Evolutionary conservation across 2,797 vertebrate species (phyloP).

Genomic region (Lophura swinhoii): DNA sequence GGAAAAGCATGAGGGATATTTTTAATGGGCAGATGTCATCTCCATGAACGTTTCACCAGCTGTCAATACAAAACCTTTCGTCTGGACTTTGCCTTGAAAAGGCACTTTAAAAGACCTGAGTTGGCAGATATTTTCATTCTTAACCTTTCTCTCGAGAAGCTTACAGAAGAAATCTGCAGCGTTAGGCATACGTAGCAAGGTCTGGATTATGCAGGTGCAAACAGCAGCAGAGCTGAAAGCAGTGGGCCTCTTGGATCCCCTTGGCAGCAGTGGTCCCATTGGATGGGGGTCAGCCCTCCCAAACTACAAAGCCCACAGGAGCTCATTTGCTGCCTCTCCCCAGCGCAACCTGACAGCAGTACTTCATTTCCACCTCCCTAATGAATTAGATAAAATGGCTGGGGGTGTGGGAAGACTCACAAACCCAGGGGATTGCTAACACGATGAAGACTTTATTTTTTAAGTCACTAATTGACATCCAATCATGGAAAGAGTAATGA

Average conservation of each 20-base stretch:
- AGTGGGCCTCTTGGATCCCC: background rate
- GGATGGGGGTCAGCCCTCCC: background rate
- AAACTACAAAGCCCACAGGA: background rate
- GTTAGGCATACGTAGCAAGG: background rate
- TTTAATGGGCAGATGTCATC: slow-evolving; percentile 67
- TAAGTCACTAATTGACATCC: slow-evolving; percentile 12
- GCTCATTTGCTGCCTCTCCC: background rate
- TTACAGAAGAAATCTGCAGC: slow-evolving; percentile 50
- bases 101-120: slow-evolving; percentile 43
- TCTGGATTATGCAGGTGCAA: background rate
- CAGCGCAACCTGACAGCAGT: background rate
- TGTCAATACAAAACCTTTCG: slow-evolving; percentile 44
- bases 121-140: slow-evolving; percentile 9
- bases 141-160: slow-evolving; percentile 38
- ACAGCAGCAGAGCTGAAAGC: background rate
- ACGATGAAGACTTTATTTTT: slow-evolving; percentile 60
- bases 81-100: slow-evolving; percentile 22
- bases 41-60: background rate
- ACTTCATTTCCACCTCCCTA: background rate
- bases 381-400: slow-evolving; percentile 11
- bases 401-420: background rate
- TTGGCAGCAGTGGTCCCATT: rapidly evolving
- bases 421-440: slow-evolving; percentile 16
- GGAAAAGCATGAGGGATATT: slow-evolving; percentile 20
- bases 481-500: slow-evolving; percentile 24